Conservation (phyloP, 2,113 vertebrate species). For the Dryoscopus gambensis region DNA sequence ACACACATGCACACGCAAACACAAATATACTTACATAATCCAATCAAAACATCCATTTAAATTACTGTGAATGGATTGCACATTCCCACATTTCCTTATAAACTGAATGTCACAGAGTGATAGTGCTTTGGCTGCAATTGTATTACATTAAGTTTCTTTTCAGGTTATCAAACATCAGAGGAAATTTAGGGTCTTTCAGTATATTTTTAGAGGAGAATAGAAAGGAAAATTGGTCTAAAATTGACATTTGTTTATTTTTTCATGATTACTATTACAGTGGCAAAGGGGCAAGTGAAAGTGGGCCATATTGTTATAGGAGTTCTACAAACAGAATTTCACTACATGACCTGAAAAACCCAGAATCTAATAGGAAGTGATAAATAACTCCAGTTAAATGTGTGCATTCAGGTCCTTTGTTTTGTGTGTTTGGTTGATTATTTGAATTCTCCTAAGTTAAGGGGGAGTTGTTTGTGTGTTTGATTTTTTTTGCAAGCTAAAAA, state of each 20-base stretch:
- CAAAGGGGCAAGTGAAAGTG: background rate
- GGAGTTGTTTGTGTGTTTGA: background rate
- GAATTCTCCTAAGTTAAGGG: background rate
- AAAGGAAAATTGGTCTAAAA: background rate
- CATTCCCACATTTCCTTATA: slow-evolving; percentile 1
- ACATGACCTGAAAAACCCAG: background rate
- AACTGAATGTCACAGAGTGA: background rate
- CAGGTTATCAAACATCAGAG: background rate
- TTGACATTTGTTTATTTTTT: background rate
- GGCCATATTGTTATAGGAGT: background rate
- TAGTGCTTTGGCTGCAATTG: background rate
- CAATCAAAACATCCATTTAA: slow-evolving; percentile 37
- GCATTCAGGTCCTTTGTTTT: background rate
- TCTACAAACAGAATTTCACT: background rate
- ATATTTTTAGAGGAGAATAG: background rate
- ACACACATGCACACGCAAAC: background rate
- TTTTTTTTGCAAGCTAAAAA: background rate
- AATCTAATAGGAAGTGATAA: background rate
- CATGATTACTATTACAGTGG: background rate
- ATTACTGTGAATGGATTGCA: background rate
- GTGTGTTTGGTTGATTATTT: background rate
- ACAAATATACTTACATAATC: slow-evolving; percentile 45
- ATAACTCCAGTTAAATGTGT: background rate
- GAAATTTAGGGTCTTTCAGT: background rate
- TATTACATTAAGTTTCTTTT: background rate